Evolutionary conservation across 2,113 vertebrate genomes (phyloP).

Genomic region (Mohoua ochrocephala): DNA sequence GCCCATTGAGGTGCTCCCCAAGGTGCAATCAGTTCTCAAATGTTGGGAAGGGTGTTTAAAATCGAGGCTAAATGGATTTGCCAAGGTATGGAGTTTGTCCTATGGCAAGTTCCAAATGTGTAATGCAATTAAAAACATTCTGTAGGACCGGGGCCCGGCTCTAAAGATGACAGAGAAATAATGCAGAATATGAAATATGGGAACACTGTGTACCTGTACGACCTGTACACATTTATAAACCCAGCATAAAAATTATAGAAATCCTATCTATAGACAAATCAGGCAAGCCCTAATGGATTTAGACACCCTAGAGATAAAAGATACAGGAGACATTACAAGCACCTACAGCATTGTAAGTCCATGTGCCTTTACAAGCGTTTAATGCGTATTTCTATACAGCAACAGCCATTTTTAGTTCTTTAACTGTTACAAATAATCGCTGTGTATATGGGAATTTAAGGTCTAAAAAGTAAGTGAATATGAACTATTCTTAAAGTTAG

Average conservation of each 20-base stretch:
- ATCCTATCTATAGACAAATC: background rate
- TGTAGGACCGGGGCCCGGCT: background rate
- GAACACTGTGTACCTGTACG: background rate
- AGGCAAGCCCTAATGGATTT: background rate
- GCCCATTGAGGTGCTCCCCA: conserved; percentile 27
- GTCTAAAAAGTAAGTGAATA: conserved; percentile 18
- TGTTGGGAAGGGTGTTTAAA: conserved; percentile 47
- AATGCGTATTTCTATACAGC: background rate
- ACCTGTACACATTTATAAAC: background rate
- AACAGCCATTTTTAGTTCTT: background rate
- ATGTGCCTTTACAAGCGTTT: background rate
- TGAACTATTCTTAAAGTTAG: background rate
- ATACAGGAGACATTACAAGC: background rate
- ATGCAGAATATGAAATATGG: background rate
- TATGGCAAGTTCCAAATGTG: background rate
- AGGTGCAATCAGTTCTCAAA: conserved; percentile 29
- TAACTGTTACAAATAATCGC: background rate
- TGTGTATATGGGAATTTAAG: background rate
- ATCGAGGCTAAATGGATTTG: conserved; percentile 51
- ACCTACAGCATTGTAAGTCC: background rate
- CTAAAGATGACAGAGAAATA: background rate
- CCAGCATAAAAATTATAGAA: background rate
- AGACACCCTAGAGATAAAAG: background rate
- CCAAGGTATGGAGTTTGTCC: conserved; percentile 60
- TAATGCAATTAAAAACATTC: background rate